These are phyloP conservation scores for Craseonycteris thonglongyai DNA, from an alignment of 2,113 vertebrate species.

Conservation along the genomic window DNA sequence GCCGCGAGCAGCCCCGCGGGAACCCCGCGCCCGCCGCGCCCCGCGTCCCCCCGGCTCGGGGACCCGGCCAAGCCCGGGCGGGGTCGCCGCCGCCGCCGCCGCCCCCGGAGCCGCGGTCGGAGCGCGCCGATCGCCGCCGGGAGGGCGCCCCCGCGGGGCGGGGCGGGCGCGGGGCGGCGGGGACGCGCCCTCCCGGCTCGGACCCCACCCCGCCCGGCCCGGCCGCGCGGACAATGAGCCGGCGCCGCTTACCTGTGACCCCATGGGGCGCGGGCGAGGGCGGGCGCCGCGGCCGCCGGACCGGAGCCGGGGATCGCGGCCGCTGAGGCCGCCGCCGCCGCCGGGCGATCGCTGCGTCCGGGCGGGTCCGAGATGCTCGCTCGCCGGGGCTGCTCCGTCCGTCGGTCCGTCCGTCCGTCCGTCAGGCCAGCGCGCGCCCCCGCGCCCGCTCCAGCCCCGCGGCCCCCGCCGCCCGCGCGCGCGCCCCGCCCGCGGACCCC, in stretches of 20 bases:
- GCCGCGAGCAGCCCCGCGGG: not conserved
- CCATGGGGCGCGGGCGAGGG: constrained; percentile 67
- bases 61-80: not conserved
- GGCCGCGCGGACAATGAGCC: constrained; percentile 67
- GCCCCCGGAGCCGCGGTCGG: not conserved
- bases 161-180: constrained; percentile 29
- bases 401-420: constrained; percentile 51
- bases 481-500: constrained; percentile 62
- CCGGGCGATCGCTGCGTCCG: constrained; percentile 21
- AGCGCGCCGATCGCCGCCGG: not conserved
- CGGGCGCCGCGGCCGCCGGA: constrained; percentile 42
- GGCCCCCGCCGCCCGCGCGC: constrained; percentile 57
- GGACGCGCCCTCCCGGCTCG: not conserved
- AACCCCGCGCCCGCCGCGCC: constrained; percentile 28
- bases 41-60: not conserved
- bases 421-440: constrained; percentile 65
- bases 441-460: constrained; percentile 55
- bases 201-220: not conserved
- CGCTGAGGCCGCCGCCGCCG: constrained; percentile 9
- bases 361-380: constrained; percentile 26
- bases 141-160: constrained; percentile 56
- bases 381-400: constrained; percentile 30
- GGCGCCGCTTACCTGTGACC: constrained; percentile 70
- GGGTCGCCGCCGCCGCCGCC: not conserved
- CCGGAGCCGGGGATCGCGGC: constrained; percentile 34